Conservation (phyloP, 2,113 vertebrate genomes). For the Mirza zaza region DNA sequence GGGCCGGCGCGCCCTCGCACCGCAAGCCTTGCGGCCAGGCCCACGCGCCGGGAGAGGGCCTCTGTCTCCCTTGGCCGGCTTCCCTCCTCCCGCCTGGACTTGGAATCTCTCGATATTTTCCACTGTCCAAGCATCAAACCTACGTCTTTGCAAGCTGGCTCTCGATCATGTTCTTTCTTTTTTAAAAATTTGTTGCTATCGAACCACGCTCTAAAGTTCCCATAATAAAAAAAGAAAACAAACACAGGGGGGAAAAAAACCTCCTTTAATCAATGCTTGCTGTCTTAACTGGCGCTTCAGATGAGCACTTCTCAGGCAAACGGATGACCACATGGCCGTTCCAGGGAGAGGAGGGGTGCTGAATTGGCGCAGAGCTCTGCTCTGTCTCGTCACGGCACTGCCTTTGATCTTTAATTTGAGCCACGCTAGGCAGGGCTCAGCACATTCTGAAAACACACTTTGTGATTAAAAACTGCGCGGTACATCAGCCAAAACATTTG, state of each 20-base stretch:
- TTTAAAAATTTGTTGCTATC: conserved; percentile 46
- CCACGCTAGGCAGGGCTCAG: conserved; percentile 54
- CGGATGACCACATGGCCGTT: conserved; percentile 24
- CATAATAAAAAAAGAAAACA: conserved; percentile 24
- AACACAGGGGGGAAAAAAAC: not conserved
- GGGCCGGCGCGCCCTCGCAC: not conserved
- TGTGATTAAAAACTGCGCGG: conserved; percentile 61
- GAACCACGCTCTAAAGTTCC: not conserved
- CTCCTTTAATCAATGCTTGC: conserved; percentile 47
- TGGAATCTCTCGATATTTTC: not conserved
- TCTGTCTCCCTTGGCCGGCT: not conserved
- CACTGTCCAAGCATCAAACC: not conserved
- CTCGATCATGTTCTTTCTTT: not conserved
- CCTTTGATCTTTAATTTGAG: conserved; percentile 75
- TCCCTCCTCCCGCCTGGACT: not conserved
- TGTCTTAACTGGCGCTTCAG: conserved; percentile 4
- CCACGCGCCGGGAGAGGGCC: not conserved
- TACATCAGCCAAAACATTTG: conserved; percentile 72
- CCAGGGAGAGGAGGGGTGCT: not conserved
- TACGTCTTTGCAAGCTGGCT: not conserved
- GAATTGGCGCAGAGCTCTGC: not conserved
- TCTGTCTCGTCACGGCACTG: conserved; percentile 42
- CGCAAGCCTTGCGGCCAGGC: not conserved
- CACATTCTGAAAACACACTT: conserved; percentile 60
- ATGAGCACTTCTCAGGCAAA: not conserved